Base-by-base conservation (phyloP, 2,888 invertebrate genomes). In the Seira musarum region DNA sequence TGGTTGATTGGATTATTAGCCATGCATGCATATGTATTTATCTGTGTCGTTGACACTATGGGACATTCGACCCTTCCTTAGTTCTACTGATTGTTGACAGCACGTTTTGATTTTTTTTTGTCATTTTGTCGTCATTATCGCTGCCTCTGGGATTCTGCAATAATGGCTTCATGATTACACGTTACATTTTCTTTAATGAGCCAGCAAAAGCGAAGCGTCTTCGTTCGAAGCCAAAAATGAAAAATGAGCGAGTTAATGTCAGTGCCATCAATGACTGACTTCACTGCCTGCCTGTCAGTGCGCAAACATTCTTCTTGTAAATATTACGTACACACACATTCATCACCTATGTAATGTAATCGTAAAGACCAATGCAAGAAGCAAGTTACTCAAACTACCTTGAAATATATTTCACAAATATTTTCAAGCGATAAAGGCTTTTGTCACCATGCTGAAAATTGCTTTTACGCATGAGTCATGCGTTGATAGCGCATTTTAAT, bases 31-130 rank as follows among this genome's bases (percentile, higher is more conserved):
- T 30, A 8, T 17, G 53, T 13, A 53, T 53, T 53, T 53, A 53
- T n/a, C 53, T 53, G 57, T 80, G 80, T 70, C 70, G 74, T 24
- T 80, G 73, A 80, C 80, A 80, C 63, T 65, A 10, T 24, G 65
- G 21, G 66, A 75, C 65, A 73, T 66, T 71, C 53, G 46, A 78
- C 49, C 77, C 17, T 15, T 53, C 53, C 40, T n/a, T n/a, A n/a
- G n/a, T 30, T 30, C 30, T 8, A 53, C 53, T 80, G 68, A 73
- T 68, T 80, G 70, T 40, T 70, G 66, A 70, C 65, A 80, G 66
- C 80, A 80, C 49, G 69, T 49, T 80, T 74, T 69, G 64, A 69
- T 66, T 70, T 24, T 57, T 69, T 70, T 73, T 75, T 74, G 69
- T 70, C 65, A 21, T 67, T 0, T 65, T 22, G 66, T 79, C 72